Evolutionary conservation across 2,113 vertebrate genomes (phyloP), one percentile per base, ranked within the genome.

Genomic region (Sialia sialis): DNA sequence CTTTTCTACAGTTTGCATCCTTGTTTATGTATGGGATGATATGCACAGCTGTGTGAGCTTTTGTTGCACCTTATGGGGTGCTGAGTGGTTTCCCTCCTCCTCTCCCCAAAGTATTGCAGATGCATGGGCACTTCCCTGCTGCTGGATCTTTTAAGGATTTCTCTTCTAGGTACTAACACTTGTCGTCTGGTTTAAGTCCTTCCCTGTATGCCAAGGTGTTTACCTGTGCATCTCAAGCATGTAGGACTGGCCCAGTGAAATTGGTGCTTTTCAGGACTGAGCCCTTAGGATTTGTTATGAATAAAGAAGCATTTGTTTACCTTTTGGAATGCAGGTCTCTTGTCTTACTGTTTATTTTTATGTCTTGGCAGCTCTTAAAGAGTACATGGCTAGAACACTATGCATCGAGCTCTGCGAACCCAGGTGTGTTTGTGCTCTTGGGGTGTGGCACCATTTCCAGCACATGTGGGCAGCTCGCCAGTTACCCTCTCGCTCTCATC

Each of bases 381-480:
- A 98, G 98, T 68, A 93, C 96, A 0, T 99, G 99, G 99, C 97
- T 99, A 38, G 98, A 99, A 22, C 97, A 98, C 92, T 98, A 99
- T 67, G 97, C 98, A 29, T 98, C 98, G 41, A 98, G 99, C 92
- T 98, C 99, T 2, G 98, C 98, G 14, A 99, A 99, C 93, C 99
- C 99, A 1, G 98, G 99, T 8, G 97, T 99, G 38, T 54, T 99
- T 82, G 99, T 99, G 4, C 63, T 99, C 96, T 66, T 99, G 94
- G 98, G 98, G 29, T 99, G 99, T 36, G 99, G 99, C 22, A 99
- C 99, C 20, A 72, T 98, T 39, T 99, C 99, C 18, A 99, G 99
- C 90, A 99, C 99, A 0, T 99, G 99, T 38, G 99, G 99, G 27
- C 99, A 99, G 96, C 93, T 99, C 67, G 98, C 99, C 92, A 99